These are phyloP conservation scores for Arion vulgaris DNA, from an alignment of 1,140 invertebrate species.

Conservation along the genomic window DNA sequence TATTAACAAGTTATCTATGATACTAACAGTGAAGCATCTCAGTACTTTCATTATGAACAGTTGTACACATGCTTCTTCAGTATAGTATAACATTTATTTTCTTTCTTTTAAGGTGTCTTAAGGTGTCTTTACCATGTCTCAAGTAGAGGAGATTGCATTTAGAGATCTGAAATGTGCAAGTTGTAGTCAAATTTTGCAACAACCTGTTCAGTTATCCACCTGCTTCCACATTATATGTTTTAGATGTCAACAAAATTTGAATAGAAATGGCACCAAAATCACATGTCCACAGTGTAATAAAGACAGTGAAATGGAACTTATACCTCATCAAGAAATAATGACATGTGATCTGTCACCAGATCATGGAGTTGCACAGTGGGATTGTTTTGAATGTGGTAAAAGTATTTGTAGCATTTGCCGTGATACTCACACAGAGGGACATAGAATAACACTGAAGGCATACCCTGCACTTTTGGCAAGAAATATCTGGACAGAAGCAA, in stretches of 20 bases:
- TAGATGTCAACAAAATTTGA: not conserved
- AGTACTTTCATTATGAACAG: too few relatives aligned
- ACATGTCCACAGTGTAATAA: not conserved
- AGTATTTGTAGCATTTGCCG: not conserved
- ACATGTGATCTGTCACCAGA: not conserved
- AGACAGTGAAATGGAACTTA: not conserved
- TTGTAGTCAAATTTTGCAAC: not conserved
- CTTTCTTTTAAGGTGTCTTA: too few relatives aligned
- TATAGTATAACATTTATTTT: too few relatives aligned
- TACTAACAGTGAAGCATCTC: too few relatives aligned
- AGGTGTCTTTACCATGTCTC: not conserved
- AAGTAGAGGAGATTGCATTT: not conserved
- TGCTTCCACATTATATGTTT: conserved; percentile 6
- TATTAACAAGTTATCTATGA: too few relatives aligned
- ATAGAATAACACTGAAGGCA: not conserved
- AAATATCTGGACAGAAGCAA: not conserved
- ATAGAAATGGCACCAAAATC: not conserved
- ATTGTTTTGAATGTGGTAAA: not conserved
- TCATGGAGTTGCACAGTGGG: not conserved
- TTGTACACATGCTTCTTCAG: too few relatives aligned
- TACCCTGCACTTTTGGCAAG: not conserved
- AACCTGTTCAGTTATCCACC: not conserved
- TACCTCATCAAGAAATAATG: not conserved
- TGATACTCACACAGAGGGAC: not conserved
- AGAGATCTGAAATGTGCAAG: conserved; percentile 9